Evolutionary conservation across 2,888 invertebrate species (phyloP), one percentile per base, ranked within the genome.

Genomic region (Lasioglossum figueresi): DNA sequence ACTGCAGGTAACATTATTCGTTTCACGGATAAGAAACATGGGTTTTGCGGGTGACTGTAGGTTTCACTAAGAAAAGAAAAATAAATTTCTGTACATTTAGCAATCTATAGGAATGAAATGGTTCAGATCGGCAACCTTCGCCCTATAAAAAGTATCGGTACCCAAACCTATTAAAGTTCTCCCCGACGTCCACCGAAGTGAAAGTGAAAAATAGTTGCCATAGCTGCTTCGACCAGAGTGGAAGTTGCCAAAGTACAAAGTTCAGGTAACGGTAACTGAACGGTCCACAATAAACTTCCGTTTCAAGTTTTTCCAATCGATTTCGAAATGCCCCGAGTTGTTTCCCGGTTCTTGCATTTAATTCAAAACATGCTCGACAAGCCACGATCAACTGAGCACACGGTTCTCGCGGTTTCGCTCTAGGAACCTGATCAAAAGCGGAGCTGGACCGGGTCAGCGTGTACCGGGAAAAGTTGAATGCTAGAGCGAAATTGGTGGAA

Each of bases 201-300:
- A 63, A 63, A 63, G 63, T 63, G 63, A 31, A 31, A 63, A 63
- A 63, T 34, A 63, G 63, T 63, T 31, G 63, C 6, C n/a, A n/a
- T n/a, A n/a, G n/a, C n/a, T n/a, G n/a, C n/a, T n/a, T n/a, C n/a
- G n/a, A n/a, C n/a, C 56, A 56, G 10, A n/a, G 56, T 56, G 56
- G 63, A 31, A 63, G 31, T 63, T 63, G 31, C 63, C 31, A 63
- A 31, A 19, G 63, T 31, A 63, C 63, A 19, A 63, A 63, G 31
- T 63, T 63, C 63, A 3, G 16, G 63, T 8, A 63, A 4, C 68
- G 23, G 68, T 23, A n/a, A 23, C 34, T 10, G 68, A 37, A 34
- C 37, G 37, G 68, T n/a, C 23, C 68, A 34, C 23, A 23, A 37
- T 23, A 27, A 63, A 63, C 31, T 63, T 63, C 63, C 63, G 31